phyloP scores from a whole-genome alignment of 2,113 vertebrate genomes.

The Aplodontia rufa region DNA sequence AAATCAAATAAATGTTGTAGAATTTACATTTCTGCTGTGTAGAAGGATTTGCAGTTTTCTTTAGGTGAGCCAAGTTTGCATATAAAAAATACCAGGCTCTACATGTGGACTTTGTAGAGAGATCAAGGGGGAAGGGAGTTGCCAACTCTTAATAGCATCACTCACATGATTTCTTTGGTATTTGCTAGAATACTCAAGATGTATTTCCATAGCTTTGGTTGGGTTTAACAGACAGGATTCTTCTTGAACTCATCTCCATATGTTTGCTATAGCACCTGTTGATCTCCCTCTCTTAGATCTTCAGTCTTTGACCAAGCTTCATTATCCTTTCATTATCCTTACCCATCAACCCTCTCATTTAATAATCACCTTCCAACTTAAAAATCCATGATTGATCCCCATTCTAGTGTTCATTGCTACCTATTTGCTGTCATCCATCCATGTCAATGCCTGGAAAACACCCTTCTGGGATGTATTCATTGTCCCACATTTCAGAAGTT shows the following conservation, averaged over 20 bases:
- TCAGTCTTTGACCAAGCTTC: no score
- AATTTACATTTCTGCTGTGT: not conserved
- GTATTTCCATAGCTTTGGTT: not conserved
- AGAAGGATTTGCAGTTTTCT: not conserved
- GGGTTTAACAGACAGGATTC: not conserved
- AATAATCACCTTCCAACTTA: not conserved
- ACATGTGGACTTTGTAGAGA: not conserved
- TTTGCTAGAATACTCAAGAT: conserved; percentile 54
- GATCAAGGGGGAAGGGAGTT: not conserved
- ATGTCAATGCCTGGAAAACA: not conserved
- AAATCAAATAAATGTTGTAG: not conserved
- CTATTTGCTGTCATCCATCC: not conserved
- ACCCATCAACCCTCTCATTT: not conserved
- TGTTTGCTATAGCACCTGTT: not conserved
- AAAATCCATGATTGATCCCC: not conserved
- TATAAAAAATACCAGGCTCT: not conserved
- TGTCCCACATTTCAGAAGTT: not conserved
- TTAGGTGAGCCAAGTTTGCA: not conserved
- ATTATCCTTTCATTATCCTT: not conserved
- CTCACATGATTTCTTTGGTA: not conserved
- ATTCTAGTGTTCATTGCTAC: not conserved
- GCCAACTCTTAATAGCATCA: not conserved
- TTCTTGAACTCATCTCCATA: not conserved
- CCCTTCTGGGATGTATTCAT: not conserved
- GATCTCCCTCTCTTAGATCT: not conserved